Conservation (phyloP, 2,113 vertebrate genomes). For the Beaufortia kweichowensis region DNA sequence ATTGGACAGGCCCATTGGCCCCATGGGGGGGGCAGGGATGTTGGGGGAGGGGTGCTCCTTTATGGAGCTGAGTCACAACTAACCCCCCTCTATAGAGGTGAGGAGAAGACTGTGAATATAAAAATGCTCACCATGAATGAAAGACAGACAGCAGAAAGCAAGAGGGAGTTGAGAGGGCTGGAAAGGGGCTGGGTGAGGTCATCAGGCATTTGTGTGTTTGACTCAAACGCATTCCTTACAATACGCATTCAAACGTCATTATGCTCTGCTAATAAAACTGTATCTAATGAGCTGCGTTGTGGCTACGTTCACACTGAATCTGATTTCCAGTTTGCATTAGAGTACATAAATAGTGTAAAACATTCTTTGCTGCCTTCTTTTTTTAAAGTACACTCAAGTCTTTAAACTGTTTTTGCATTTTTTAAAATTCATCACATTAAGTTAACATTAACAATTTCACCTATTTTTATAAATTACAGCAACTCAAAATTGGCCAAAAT, state of each 20-base stretch:
- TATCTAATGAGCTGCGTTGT: background rate
- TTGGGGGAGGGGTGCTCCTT: constrained; percentile 18
- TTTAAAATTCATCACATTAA: no score
- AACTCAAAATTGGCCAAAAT: no score
- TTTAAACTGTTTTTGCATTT: no score
- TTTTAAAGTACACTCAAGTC: no score
- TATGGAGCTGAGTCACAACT: constrained; percentile 43
- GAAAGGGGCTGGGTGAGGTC: constrained; percentile 15
- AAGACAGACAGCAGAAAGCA: constrained; percentile 33
- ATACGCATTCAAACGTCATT: constrained; percentile 48
- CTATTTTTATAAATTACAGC: no score
- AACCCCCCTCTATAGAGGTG: constrained; percentile 42
- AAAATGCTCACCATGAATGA: constrained; percentile 56
- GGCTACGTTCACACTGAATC: background rate
- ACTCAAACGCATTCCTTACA: constrained; percentile 41
- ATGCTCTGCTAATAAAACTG: constrained; percentile 9
- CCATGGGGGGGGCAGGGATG: constrained; percentile 19
- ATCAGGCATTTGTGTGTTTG: constrained; percentile 23
- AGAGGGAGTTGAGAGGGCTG: constrained; percentile 45
- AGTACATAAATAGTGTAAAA: no score
- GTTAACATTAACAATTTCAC: no score
- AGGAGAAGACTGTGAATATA: constrained; percentile 59
- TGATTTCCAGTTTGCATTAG: no score
- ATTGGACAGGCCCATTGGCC: constrained; percentile 58
- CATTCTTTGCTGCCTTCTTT: no score